phyloP scores from a whole-genome alignment of 2,113 vertebrate genomes.

The Spea multiplicata region DNA sequence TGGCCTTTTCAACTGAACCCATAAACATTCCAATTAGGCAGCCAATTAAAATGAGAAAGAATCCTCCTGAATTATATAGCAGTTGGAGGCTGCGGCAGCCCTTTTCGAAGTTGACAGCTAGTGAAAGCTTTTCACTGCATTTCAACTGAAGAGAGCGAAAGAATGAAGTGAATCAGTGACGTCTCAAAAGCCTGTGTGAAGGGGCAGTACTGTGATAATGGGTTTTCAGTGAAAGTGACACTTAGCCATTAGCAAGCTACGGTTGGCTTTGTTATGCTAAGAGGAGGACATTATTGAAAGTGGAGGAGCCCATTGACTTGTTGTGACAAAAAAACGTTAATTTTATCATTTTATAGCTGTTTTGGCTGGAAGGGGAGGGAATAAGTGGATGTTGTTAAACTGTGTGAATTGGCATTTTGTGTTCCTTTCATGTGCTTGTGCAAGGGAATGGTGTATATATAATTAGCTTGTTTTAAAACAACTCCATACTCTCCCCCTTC shows the following conservation, averaged over 20 bases:
- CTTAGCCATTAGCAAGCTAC: slow-evolving; percentile 61
- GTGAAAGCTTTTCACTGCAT: slow-evolving; percentile 76
- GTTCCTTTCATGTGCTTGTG: neutral
- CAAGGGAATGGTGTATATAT: slow-evolving; percentile 32
- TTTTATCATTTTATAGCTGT: slow-evolving; percentile 62
- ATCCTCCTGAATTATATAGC: slow-evolving; percentile 74
- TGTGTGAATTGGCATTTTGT: slow-evolving; percentile 54
- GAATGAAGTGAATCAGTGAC: slow-evolving; percentile 62
- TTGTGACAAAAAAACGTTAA: slow-evolving; percentile 52
- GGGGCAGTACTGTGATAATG: slow-evolving; percentile 59
- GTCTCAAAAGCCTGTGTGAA: slow-evolving; percentile 69
- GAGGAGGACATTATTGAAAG: slow-evolving; percentile 57
- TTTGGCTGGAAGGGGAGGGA: slow-evolving; percentile 48
- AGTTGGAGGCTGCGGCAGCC: slow-evolving; percentile 71
- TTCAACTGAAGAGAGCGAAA: slow-evolving; percentile 68
- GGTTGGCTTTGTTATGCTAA: slow-evolving; percentile 70
- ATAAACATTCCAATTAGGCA: slow-evolving; percentile 96
- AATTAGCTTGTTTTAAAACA: slow-evolving; percentile 42
- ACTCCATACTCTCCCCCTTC: slow-evolving; percentile 18
- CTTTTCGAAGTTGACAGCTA: slow-evolving; percentile 64
- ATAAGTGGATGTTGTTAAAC: slow-evolving; percentile 61
- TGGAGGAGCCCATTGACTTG: slow-evolving; percentile 62
- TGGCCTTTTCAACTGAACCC: slow-evolving; percentile 82
- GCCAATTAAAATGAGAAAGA: slow-evolving; percentile 90
- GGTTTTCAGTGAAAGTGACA: slow-evolving; percentile 59